A percentile compares a stretch with the other conserved stretches of the same genome.
phyloP scores from a whole-genome alignment of 2,797 vertebrate genomes.

The Onychomys torridus region DNA sequence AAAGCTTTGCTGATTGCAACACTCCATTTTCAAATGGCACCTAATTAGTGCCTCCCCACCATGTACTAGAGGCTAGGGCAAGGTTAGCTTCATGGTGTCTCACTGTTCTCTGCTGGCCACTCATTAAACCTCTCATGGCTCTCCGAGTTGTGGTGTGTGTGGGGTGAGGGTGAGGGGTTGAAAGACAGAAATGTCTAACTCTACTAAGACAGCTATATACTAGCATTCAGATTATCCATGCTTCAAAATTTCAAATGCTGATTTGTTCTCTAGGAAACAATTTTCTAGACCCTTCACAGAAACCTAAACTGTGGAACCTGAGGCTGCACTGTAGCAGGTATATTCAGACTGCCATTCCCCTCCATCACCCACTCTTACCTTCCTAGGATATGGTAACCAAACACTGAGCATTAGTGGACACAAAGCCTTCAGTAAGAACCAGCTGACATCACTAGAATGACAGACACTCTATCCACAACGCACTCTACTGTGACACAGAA shows the following conservation, averaged over 20 bases:
- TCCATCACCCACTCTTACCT: background rate
- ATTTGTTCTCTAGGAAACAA: background rate
- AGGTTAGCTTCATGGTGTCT: background rate
- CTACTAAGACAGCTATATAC: background rate
- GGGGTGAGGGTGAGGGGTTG: background rate
- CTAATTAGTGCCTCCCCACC: background rate
- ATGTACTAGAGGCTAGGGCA: background rate
- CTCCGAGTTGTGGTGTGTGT: background rate
- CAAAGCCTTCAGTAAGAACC: background rate
- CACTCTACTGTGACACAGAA: background rate
- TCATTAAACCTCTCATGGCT: background rate
- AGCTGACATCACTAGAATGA: background rate
- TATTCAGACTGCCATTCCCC: background rate
- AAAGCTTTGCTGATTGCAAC: background rate
- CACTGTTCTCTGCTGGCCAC: background rate
- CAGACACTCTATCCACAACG: background rate
- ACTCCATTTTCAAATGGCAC: background rate
- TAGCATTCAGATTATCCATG: background rate
- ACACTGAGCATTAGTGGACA: background rate
- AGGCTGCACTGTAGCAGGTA: background rate
- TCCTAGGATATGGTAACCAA: background rate
- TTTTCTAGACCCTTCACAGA: background rate
- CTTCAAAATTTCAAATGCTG: background rate
- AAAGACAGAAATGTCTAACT: background rate
- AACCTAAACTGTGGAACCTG: background rate